phyloP scores from a whole-genome alignment of 2,113 vertebrate species.

The Plotosus lineatus region DNA sequence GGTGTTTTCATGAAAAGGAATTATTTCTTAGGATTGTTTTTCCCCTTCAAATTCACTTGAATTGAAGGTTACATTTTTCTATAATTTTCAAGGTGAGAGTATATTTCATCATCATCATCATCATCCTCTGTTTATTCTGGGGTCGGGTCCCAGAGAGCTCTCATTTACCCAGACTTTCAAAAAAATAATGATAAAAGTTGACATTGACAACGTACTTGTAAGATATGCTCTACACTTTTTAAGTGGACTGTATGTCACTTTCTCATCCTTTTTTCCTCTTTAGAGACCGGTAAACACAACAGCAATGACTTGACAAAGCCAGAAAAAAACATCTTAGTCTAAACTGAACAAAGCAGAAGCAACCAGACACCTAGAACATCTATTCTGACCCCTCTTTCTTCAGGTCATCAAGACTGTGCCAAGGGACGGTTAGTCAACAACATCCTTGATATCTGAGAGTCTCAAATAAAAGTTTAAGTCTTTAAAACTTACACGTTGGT shows the following conservation, averaged over 20 bases:
- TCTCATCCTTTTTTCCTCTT: neutral
- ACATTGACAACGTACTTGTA: neutral
- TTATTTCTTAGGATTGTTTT: too few relatives aligned
- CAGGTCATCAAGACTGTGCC: conserved; percentile 9
- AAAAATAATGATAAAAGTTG: conserved; percentile 11
- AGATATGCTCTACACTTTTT: neutral
- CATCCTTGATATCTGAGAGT: conserved; percentile 35
- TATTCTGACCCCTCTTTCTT: conserved; percentile 15
- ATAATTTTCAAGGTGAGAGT: too few relatives aligned
- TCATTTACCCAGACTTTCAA: neutral
- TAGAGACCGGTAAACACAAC: neutral
- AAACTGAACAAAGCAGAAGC: conserved; percentile 18
- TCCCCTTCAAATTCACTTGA: too few relatives aligned
- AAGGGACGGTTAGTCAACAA: conserved; percentile 28
- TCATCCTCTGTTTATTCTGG: too few relatives aligned
- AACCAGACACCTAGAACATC: conserved; percentile 33
- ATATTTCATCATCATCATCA: too few relatives aligned
- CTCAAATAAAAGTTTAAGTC: conserved; percentile 20
- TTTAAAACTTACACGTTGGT: conserved; percentile 14
- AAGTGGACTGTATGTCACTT: neutral
- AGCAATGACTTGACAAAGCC: neutral
- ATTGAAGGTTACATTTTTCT: too few relatives aligned
- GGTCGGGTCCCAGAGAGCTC: neutral
- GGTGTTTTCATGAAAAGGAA: too few relatives aligned
- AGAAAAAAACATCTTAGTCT: conserved; percentile 10